These are phyloP conservation scores for Caenorhabditis elegans DNA, from an alignment of 1,140 invertebrate species.

Conservation along the genomic window WBcel235 BX284604.4:9616001-9616500, in stretches of 20 bases:
- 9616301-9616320: background rate
- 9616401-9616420: background rate
- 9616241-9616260: background rate
- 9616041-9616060: background rate
- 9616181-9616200: background rate
- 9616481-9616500: too few relatives aligned
- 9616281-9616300: background rate
- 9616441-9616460: background rate
- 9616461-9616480: too few relatives aligned
- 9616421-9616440: background rate
- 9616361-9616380: background rate
- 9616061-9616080: background rate
- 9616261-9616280: background rate
- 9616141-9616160: background rate
- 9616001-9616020: slow-evolving; percentile 9
- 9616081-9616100: background rate
- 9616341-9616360: background rate
- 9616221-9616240: background rate
- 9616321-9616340: slow-evolving; percentile 3
- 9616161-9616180: background rate
- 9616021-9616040: background rate
- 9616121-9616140: background rate
- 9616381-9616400: background rate
- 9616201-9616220: background rate
- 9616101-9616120: background rate